These are phyloP conservation scores for Ptilorrhoa leucosticta DNA, from an alignment of 2,113 vertebrate genomes.

Conservation along the genomic window DNA sequence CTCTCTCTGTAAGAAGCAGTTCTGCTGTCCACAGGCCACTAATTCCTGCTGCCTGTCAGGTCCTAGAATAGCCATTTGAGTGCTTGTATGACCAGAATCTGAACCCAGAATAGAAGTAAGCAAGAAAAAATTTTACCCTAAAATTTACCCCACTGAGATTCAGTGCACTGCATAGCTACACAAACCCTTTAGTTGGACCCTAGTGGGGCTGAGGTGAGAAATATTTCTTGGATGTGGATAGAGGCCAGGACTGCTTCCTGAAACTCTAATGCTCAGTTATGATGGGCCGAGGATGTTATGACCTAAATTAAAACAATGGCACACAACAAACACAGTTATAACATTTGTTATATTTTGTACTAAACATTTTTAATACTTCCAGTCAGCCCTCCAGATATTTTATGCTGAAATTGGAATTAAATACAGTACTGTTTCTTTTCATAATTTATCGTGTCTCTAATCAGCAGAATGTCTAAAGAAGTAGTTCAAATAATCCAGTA, in stretches of 20 bases:
- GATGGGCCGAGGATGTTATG: not conserved
- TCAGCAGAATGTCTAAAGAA: not conserved
- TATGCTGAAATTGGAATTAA: not conserved
- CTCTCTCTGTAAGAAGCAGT: not conserved
- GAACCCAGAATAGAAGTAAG: not conserved
- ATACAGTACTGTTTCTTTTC: not conserved
- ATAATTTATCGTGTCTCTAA: not conserved
- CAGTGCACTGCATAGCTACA: not conserved
- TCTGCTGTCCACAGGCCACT: not conserved
- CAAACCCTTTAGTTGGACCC: not conserved
- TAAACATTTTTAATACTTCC: not conserved
- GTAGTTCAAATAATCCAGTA: not conserved
- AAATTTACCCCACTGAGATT: not conserved
- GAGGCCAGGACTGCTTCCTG: not conserved
- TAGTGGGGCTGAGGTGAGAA: not conserved
- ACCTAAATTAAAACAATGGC: not conserved
- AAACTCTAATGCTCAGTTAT: not conserved
- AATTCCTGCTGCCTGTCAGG: not conserved
- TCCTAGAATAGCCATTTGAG: not conserved
- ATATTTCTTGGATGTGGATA: not conserved
- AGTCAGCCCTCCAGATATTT: not conserved
- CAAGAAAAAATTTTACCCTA: not conserved
- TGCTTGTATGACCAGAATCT: not conserved
- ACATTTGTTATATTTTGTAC: not conserved
- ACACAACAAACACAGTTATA: not conserved